These are phyloP conservation scores for Rafetus swinhoei DNA, from an alignment of 2,113 vertebrate species.

Conservation along the genomic window DNA sequence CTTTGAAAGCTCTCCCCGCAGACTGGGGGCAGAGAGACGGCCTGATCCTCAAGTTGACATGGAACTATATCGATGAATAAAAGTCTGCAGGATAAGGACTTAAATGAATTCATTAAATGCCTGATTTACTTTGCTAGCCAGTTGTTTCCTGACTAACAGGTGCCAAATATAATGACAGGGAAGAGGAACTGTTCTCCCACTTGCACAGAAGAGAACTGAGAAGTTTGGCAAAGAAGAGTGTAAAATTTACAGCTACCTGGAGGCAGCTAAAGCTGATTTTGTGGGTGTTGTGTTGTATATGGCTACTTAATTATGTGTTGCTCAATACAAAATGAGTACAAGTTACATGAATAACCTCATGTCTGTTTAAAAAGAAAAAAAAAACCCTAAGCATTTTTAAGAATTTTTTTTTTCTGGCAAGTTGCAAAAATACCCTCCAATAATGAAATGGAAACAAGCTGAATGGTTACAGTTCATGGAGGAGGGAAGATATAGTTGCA, in stretches of 20 bases:
- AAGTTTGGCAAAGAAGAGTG: not conserved
- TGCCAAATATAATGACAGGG: not conserved
- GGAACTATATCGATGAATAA: accelerated
- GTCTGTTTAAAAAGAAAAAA: constrained; percentile 52
- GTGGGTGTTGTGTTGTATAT: not conserved
- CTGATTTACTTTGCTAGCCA: not conserved
- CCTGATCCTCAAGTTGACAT: not conserved
- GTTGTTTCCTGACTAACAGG: not conserved
- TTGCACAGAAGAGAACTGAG: not conserved
- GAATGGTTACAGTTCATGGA: constrained; percentile 40
- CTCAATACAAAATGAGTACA: not conserved
- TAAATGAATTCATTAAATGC: not conserved
- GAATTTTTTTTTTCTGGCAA: constrained; percentile 44
- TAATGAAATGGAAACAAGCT: constrained; percentile 81
- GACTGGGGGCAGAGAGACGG: not conserved
- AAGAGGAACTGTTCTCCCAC: not conserved
- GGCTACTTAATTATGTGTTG: constrained; percentile 42
- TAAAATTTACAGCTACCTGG: not conserved
- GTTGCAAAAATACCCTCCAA: constrained; percentile 67
- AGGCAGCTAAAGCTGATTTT: constrained; percentile 3
- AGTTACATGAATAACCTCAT: not conserved
- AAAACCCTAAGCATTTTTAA: constrained; percentile 30
- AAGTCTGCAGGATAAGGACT: not conserved
- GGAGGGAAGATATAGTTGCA: constrained; percentile 64
- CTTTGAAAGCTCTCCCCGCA: not conserved